phyloP scores from a whole-genome alignment of 2,113 vertebrate genomes.

The Xenopus borealis region DNA sequence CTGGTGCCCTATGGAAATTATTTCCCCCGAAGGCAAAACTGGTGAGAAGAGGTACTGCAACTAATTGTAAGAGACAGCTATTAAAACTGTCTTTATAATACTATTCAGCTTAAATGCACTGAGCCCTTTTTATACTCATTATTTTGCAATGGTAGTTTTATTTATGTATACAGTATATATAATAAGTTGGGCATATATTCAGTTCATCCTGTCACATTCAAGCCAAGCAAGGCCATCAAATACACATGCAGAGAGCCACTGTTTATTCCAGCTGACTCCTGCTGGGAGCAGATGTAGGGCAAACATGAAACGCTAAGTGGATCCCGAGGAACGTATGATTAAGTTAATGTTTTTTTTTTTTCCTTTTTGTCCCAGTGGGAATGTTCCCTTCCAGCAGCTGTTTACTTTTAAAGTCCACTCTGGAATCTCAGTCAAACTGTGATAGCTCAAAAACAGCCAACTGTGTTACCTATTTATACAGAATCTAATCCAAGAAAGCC shows the following conservation, averaged over 20 bases:
- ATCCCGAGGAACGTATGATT: slow-evolving; percentile 7
- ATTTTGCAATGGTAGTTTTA: too few species aligned
- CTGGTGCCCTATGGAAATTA: too few species aligned
- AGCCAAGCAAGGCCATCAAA: not conserved
- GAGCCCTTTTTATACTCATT: too few species aligned
- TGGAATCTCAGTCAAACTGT: slow-evolving; percentile 31
- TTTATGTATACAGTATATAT: too few species aligned
- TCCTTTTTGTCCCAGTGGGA: slow-evolving; percentile 31
- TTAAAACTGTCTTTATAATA: too few species aligned
- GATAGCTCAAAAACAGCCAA: slow-evolving; percentile 17
- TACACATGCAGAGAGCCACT: slow-evolving; percentile 5
- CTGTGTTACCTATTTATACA: slow-evolving; percentile 42
- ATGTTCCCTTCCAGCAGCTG: slow-evolving; percentile 20
- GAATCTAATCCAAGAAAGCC: slow-evolving; percentile 28
- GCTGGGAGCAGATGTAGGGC: slow-evolving; percentile 19
- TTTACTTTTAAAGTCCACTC: slow-evolving; percentile 26
- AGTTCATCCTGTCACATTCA: not conserved
- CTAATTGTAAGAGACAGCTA: too few species aligned
- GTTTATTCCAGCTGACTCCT: slow-evolving; percentile 14
- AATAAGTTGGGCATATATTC: too few species aligned
- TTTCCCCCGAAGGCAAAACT: too few species aligned
- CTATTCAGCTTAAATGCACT: too few species aligned
- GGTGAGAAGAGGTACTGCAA: too few species aligned
- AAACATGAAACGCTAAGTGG: slow-evolving; percentile 20
- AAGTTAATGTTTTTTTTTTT: slow-evolving; percentile 17